A percentile compares a stretch with the other conserved stretches of the same genome.
phyloP scores from a whole-genome alignment of 2,113 vertebrate species.

The Indicator maculatus region DNA sequence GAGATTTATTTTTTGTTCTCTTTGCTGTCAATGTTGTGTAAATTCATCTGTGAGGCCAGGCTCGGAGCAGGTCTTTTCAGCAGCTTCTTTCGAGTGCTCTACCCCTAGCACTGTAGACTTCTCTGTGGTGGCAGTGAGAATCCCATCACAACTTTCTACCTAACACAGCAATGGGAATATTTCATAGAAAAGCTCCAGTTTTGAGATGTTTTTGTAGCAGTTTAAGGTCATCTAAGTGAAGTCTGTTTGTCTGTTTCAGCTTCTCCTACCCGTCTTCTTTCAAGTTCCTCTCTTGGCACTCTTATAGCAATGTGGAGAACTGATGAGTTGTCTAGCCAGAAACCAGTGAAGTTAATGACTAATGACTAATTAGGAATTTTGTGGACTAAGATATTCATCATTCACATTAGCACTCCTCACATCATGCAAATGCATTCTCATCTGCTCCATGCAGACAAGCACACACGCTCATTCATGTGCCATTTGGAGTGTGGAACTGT shows the following conservation, averaged over 20 bases:
- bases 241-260: background rate
- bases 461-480: background rate
- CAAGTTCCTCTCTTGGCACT: background rate
- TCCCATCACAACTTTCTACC: background rate
- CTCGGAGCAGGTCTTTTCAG: background rate
- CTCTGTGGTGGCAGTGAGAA: background rate
- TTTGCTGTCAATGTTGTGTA: background rate
- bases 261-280: background rate
- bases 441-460: background rate
- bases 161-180: background rate
- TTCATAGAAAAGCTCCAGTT: background rate
- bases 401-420: background rate
- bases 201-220: background rate
- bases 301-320: background rate
- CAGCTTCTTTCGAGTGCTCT: background rate
- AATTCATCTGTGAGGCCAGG: background rate
- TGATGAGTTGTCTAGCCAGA: background rate
- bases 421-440: background rate
- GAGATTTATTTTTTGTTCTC: background rate
- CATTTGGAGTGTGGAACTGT: background rate
- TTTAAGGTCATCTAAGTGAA: background rate
- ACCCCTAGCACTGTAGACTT: accelerated
- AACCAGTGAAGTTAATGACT: background rate
- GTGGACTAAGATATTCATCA: background rate
- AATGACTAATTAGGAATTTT: background rate